These are phyloP conservation scores for Habropoda laboriosa DNA, from an alignment of 1,140 invertebrate species.

Conservation along the genomic window DNA sequence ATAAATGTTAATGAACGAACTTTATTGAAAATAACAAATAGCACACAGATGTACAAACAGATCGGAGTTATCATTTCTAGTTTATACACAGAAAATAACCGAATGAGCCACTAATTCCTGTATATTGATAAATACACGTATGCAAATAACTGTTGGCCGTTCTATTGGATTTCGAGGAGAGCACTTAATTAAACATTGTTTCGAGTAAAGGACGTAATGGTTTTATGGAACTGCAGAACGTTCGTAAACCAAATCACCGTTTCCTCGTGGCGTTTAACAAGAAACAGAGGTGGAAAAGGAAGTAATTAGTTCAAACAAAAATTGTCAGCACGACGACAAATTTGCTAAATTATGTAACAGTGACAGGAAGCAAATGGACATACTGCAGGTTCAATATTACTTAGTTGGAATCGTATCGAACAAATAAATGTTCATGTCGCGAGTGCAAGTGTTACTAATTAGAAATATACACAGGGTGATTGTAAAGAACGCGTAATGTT, in stretches of 20 bases:
- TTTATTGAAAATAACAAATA: too few species aligned
- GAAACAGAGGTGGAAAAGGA: neutral
- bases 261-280: conserved; percentile 30
- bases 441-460: neutral
- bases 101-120: conserved; percentile 31
- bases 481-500: neutral
- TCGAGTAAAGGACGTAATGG: conserved; percentile 36
- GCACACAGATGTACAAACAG: neutral
- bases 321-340: neutral
- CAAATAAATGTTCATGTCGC: neutral
- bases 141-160: conserved; percentile 48
- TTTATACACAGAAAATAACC: conserved; percentile 40
- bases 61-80: neutral
- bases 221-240: conserved; percentile 18
- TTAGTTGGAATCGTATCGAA: neutral
- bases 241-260: conserved; percentile 47
- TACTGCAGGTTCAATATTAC: neutral
- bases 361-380: neutral
- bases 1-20: neutral
- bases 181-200: conserved; percentile 57
- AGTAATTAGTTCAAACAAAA: neutral
- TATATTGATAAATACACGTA: conserved; percentile 51
- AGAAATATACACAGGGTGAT: too few species aligned
- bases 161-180: conserved; percentile 45
- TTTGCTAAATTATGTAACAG: neutral